A percentile compares a stretch with the other conserved stretches of the same genome.
Evolutionary conservation across 1,140 invertebrate species (phyloP).

Genomic region (Mylabris phalerata): DNA sequence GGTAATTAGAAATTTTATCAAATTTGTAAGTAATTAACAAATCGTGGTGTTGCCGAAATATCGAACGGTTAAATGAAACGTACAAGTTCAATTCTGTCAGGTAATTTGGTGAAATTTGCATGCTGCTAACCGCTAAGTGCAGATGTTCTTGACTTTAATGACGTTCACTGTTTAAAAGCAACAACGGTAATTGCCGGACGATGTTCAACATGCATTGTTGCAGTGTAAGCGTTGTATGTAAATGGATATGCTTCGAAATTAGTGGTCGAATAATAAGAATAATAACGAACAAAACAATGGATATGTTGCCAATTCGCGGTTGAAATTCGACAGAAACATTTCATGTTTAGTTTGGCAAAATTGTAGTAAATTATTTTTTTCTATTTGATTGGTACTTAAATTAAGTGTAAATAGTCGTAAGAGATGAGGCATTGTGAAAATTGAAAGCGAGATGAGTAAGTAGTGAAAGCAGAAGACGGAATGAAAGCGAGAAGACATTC

Average conservation of each 20-base stretch:
- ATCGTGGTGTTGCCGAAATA: too few species aligned
- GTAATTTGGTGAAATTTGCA: constrained; percentile 20
- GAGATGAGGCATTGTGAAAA: too few species aligned
- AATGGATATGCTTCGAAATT: too few species aligned
- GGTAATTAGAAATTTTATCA: too few species aligned
- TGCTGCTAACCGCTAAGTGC: constrained; percentile 12
- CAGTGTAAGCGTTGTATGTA: constrained; percentile 4
- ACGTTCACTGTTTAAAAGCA: constrained; percentile 11
- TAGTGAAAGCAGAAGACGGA: constrained; percentile 20
- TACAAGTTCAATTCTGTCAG: background rate
- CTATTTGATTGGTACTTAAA: background rate
- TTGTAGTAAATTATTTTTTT: too few species aligned
- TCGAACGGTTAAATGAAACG: too few species aligned
- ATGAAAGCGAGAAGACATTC: constrained; percentile 28
- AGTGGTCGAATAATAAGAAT: too few species aligned
- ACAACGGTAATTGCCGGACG: constrained; percentile 10
- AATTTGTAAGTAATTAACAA: too few species aligned
- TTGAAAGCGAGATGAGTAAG: background rate
- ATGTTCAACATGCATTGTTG: constrained; percentile 17
- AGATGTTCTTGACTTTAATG: constrained; percentile 15
- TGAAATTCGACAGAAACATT: too few species aligned
- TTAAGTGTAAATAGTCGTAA: background rate
- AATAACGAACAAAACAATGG: too few species aligned
- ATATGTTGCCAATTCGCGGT: too few species aligned
- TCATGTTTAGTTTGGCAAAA: too few species aligned